Percentiles rank a stretch among this genome's conserved stretches.
Conservation (phyloP, 1,140 invertebrate genomes). For the Aphelenchoides avenae region DNA sequence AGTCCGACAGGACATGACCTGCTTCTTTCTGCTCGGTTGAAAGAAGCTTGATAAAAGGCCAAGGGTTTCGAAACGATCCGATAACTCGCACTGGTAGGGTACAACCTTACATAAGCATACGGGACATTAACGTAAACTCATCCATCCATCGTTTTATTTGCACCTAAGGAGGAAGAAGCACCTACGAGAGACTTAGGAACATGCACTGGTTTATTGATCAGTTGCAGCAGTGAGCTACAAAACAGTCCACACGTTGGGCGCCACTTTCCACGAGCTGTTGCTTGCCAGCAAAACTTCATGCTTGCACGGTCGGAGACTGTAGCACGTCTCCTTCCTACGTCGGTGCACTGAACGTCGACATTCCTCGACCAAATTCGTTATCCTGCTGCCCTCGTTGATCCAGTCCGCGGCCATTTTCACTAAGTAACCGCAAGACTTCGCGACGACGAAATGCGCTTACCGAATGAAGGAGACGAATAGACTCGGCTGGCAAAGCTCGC, state of each 20-base stretch:
- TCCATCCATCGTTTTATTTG: no score
- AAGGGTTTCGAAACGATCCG: no score
- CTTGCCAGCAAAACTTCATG: neutral
- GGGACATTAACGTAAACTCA: no score
- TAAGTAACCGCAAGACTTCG: neutral
- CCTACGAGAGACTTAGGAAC: no score
- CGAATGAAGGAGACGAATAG: neutral
- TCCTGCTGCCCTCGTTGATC: neutral
- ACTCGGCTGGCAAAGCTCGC: slow-evolving; percentile 8
- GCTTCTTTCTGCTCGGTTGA: no score
- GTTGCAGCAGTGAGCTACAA: no score
- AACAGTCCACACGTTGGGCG: neutral
- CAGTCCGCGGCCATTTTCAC: neutral
- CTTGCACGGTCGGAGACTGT: slow-evolving; percentile 8
- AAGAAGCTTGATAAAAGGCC: no score
- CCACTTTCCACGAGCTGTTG: neutral
- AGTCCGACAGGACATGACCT: no score
- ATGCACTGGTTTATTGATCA: no score
- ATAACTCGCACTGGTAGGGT: no score
- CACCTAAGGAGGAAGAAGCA: no score
- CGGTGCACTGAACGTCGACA: slow-evolving; percentile 8
- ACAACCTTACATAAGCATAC: no score
- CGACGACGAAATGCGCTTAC: slow-evolving; percentile 3
- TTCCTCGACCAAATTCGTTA: slow-evolving; percentile 6
- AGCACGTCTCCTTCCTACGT: slow-evolving; percentile 3